Percentiles rank a stretch among this genome's conserved stretches.
Evolutionary conservation across 2,113 vertebrate species (phyloP).

Genomic region (Indicator indicator): DNA sequence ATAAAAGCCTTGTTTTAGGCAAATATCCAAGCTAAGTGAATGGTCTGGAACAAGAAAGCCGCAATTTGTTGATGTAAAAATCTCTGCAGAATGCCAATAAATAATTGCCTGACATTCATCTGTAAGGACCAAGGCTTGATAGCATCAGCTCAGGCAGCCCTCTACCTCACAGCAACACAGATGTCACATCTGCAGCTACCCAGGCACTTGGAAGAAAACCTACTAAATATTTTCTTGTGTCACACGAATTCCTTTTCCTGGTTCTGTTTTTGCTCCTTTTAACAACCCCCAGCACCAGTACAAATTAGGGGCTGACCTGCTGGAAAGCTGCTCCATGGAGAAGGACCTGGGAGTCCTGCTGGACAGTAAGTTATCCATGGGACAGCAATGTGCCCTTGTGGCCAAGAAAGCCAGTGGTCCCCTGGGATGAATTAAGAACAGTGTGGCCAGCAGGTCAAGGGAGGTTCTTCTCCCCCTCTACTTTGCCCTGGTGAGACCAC

Average conservation of each 20-base stretch:
- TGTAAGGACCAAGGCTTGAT: neutral
- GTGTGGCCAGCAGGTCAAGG: no score
- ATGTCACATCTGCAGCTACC: neutral
- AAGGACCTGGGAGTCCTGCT: no score
- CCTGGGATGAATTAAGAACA: no score
- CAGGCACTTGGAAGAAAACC: neutral
- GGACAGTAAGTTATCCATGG: no score
- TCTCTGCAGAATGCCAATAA: constrained; percentile 25
- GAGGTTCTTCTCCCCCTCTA: no score
- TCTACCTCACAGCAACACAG: neutral
- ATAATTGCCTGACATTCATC: neutral
- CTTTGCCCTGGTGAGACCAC: no score
- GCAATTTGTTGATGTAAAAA: constrained; percentile 41
- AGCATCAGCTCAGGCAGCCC: neutral
- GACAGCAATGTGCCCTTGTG: no score
- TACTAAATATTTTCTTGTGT: neutral
- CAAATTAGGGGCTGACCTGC: no score
- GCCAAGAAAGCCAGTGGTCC: no score
- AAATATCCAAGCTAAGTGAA: constrained; percentile 49
- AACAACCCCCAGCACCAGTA: no score
- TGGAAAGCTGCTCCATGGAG: no score
- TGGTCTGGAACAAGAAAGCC: constrained; percentile 38
- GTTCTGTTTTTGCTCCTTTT: neutral
- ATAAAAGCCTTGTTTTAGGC: constrained; percentile 58
- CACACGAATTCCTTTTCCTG: neutral